These are phyloP conservation scores for Callocephalon fimbriatum DNA, from an alignment of 2,113 vertebrate genomes.

Conservation along the genomic window DNA sequence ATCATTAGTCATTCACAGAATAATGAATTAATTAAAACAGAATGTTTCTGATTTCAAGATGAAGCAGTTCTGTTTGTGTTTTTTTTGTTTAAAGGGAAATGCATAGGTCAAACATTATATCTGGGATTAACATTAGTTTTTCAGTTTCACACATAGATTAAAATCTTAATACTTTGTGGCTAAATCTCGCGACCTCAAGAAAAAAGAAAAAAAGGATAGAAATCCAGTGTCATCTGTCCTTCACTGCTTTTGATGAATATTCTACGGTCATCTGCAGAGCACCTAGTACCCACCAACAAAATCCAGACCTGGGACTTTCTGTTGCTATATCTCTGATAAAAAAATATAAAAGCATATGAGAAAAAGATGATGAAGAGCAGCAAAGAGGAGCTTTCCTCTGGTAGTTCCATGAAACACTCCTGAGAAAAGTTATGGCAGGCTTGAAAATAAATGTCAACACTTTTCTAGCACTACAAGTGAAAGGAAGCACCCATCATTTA, in stretches of 20 bases:
- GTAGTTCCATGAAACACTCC: background rate
- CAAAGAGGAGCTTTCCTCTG: background rate
- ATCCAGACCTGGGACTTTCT: background rate
- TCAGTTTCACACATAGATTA: conserved; percentile 66
- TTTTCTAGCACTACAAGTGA: background rate
- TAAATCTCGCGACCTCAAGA: background rate
- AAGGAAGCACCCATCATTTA: background rate
- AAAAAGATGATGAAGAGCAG: background rate
- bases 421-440: background rate
- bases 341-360: background rate
- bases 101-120: background rate
- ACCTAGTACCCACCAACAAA: background rate
- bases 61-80: background rate
- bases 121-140: conserved; percentile 12
- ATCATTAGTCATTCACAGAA: conserved; percentile 48
- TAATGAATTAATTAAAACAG: conserved; percentile 52
- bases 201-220: background rate
- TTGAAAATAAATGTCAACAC: background rate
- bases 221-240: background rate
- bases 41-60: conserved; percentile 53
- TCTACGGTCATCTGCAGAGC: background rate
- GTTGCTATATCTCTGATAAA: background rate
- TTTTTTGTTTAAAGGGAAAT: conserved; percentile 35
- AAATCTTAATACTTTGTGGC: conserved; percentile 8
- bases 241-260: background rate